These are phyloP conservation scores for Drosophila orosa DNA, from an alignment of 1,140 invertebrate species.

Conservation along the genomic window DNA sequence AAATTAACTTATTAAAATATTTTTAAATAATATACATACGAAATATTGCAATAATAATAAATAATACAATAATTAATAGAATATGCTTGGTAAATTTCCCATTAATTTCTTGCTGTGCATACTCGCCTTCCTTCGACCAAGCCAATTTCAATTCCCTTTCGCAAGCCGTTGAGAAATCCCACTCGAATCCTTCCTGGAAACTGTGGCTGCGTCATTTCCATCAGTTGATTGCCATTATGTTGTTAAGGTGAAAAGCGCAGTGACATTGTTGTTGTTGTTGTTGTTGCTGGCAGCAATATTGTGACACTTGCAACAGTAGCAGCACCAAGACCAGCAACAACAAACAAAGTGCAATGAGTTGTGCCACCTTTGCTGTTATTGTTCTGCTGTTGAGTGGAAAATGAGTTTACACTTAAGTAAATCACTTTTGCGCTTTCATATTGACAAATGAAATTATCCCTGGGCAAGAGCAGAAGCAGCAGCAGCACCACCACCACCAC, in stretches of 20 bases:
- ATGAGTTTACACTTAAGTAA: conserved; percentile 79
- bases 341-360: conserved; percentile 30
- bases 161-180: conserved; percentile 16
- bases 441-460: conserved; percentile 67
- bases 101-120: not conserved
- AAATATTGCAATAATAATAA: too few species aligned
- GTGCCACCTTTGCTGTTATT: conserved; percentile 33
- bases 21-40: too few species aligned
- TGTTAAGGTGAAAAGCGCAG: conserved; percentile 73
- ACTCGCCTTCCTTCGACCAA: conserved; percentile 2
- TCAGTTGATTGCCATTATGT: conserved; percentile 77
- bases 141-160: conserved; percentile 51
- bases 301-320: conserved; percentile 35
- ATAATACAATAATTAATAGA: too few species aligned
- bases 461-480: not conserved
- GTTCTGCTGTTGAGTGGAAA: conserved; percentile 71
- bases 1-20: too few species aligned
- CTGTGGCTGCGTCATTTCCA: conserved; percentile 61
- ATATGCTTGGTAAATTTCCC: too few species aligned
- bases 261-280: conserved; percentile 41
- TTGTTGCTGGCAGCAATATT: conserved; percentile 26
- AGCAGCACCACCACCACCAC: too few species aligned
- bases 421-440: conserved; percentile 68
- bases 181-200: conserved; percentile 40
- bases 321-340: not conserved